Evolutionary conservation across 1,140 invertebrate genomes (phyloP), one percentile per base, ranked within the genome.

Genomic region (Neodiprion lecontei): DNA sequence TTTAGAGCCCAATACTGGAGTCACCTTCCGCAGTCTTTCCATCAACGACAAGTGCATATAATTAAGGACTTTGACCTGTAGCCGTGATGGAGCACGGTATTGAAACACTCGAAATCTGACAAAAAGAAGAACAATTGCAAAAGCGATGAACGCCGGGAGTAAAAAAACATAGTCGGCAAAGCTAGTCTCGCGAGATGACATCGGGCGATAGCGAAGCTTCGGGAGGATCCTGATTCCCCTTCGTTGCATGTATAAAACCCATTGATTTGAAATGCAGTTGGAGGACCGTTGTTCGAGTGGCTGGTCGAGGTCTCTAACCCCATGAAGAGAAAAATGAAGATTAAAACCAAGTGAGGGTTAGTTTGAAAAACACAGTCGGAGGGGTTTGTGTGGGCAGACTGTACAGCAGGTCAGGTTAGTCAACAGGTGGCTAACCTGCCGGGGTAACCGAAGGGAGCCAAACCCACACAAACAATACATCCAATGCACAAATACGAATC

Each of bases 371-470:
- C 67, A 75, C 75, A 76, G 72, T 74, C 76, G 70, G 75, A 77
- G 74, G 77, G 79, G 75, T 79, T 80, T 77, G 79, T 81, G 80
- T 78, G 80, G 78, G 75, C 76, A 81, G 78, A 78, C 65, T 78
- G 81, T 86, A 17, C 53, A 61, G 53, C 28, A 40, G 53, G 53
- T 86, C 83, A 85, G 83, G 80, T 86, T 86, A 87, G 86, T 87
- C 87, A 88, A 88, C 87, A 88, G 87, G 87, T 87, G 87, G 85
- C 84, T 87, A 88, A 88, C 86, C 86, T 88, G 85, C 83, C 81
- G 74, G 72, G 70, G 74, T 69, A 50, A 61, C 53, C 53, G 74
- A 71, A 83, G 79, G 78, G 82, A 84, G 83, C 82, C 79, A 86
- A 61, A 88, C 86, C 82, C 86, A 87, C 84, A 84, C 86, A 85